Evolutionary conservation across 2,888 invertebrate species (phyloP), one percentile per base, ranked within the genome.

Genomic region (Drosophila cognata): DNA sequence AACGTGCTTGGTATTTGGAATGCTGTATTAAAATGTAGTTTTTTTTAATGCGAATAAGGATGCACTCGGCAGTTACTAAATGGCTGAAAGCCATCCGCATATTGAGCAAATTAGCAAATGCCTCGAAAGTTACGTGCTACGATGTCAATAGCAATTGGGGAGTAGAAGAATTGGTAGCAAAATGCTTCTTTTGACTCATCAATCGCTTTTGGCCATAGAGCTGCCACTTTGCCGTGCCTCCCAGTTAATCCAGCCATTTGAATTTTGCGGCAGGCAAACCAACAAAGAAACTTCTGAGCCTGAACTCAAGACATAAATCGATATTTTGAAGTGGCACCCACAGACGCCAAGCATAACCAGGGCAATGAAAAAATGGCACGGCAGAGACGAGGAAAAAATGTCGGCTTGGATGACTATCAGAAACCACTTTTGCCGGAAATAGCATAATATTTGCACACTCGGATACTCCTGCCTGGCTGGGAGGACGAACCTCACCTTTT

Each of bases 351-450:
- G 46, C 41, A 62, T 55, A 67, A 59, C 38, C 52, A 28, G 50
- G 51, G 55, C 46, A 36, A 25, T 41, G 25, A 11, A 25, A 28
- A 11, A 25, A 16, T 18, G 35, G 51, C 25, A 46, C 8, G 8
- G 16, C 46, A 25, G 25, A 25, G 28, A 25, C 18, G 7, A n/a
- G 7, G 58, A 29, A 25, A 35, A 64, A 67, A 51, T 63, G 76
- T 74, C 71, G 64, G 81, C 29, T 70, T 78, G 75, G 72, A 83
- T 83, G 84, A 84, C 84, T 84, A 84, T 84, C 84, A 84, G 79
- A 84, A 84, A 84, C 84, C 84, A 84, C 84, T 84, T 84, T 84
- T 74, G 76, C 76, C 76, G 71, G 84, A 84, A 82, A 84, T 84
- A 76, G 79, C 84, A 84, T 81, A 84, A 84, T 84, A 84, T 84